Evolutionary conservation across 2,797 vertebrate species (phyloP).

Genomic region (Aythya fuligula): DNA sequence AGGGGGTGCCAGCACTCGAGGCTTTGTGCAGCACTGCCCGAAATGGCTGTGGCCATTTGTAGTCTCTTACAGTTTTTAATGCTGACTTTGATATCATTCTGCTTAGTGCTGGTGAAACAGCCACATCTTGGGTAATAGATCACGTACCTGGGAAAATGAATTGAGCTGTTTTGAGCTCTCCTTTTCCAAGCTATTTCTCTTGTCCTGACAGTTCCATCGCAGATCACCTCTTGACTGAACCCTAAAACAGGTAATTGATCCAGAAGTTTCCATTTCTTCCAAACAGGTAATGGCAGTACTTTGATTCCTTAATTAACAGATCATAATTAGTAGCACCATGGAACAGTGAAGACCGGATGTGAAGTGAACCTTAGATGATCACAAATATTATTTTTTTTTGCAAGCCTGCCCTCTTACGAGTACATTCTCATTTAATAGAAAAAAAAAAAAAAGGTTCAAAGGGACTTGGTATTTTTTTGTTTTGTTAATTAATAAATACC

Average conservation of each 20-base stretch:
- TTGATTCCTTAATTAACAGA: conserved; percentile 41
- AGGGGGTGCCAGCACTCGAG: fast-evolving
- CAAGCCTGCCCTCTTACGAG: neutral
- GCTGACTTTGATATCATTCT: neutral
- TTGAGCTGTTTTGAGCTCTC: neutral
- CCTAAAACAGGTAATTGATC: neutral
- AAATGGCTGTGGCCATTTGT: fast-evolving
- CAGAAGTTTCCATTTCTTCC: conserved; percentile 9
- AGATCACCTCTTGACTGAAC: neutral
- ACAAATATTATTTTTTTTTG: neutral
- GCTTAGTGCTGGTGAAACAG: neutral
- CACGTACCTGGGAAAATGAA: neutral
- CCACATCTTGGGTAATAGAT: neutral
- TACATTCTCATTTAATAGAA: neutral
- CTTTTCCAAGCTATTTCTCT: neutral
- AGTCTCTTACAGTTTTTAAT: neutral
- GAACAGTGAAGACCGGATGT: conserved; percentile 32
- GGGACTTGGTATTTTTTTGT: conserved; percentile 56
- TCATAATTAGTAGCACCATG: neutral
- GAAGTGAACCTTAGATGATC: conserved; percentile 9
- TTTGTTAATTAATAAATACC: conserved; percentile 71
- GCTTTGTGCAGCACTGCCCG: neutral
- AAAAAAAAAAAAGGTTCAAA: conserved; percentile 37
- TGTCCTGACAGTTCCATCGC: neutral
- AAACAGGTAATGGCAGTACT: neutral